phyloP scores from a whole-genome alignment of 2,888 invertebrate species.

The Lasioglossum zephyrum region DNA sequence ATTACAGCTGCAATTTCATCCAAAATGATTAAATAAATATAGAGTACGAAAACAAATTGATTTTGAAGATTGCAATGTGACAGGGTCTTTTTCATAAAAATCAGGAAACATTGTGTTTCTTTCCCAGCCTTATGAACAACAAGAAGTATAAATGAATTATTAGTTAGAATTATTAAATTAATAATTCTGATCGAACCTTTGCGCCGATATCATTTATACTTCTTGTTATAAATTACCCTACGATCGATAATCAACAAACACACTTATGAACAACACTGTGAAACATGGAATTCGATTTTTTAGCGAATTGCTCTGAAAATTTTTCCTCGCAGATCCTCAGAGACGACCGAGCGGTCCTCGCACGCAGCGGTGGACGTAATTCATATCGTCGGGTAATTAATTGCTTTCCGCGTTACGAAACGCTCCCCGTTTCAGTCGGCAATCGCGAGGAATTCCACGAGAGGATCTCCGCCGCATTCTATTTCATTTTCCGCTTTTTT shows the following conservation, averaged over 20 bases:
- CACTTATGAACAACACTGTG: not conserved
- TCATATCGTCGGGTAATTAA: conserved; percentile 29
- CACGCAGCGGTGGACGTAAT: conserved; percentile 33
- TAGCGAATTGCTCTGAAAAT: not conserved
- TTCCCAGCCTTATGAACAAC: too few relatives aligned
- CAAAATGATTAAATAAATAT: too few relatives aligned
- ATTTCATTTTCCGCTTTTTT: conserved; percentile 38
- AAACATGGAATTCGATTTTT: not conserved
- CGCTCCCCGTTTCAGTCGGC: conserved; percentile 34
- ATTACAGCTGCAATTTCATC: not conserved
- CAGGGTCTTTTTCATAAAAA: not conserved
- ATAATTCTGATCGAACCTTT: too few relatives aligned
- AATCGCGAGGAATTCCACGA: conserved; percentile 34
- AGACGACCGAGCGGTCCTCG: not conserved
- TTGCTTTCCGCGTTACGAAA: conserved; percentile 57
- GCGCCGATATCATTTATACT: too few relatives aligned
- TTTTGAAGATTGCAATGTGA: too few relatives aligned
- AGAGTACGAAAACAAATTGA: too few relatives aligned
- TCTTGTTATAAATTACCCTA: too few relatives aligned
- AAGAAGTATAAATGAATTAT: too few relatives aligned
- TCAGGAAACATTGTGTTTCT: not conserved
- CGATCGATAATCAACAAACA: too few relatives aligned
- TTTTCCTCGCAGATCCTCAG: not conserved
- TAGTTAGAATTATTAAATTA: too few relatives aligned
- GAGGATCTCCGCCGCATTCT: conserved; percentile 20